These are phyloP conservation scores for Ianthella basta DNA, from an alignment of 37 sponge, comb jelly and placozoan species.

Conservation along the genomic window DNA sequence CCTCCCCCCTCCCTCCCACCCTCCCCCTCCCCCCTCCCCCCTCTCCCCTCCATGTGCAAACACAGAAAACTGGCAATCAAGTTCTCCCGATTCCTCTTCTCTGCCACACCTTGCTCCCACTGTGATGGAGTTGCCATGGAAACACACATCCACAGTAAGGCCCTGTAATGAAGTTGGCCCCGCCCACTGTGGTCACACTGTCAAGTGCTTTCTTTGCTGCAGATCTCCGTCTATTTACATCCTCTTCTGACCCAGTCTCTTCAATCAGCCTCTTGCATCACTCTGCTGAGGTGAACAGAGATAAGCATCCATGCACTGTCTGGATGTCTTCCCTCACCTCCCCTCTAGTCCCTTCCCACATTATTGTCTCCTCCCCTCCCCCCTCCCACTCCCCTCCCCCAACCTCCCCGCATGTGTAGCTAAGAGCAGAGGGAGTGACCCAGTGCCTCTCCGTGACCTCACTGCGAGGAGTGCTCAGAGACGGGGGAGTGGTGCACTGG, in stretches of 20 bases:
- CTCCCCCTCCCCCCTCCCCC: not conserved
- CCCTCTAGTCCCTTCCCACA: not conserved
- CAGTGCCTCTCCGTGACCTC: not conserved
- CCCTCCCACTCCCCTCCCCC: not conserved
- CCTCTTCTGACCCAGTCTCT: not conserved
- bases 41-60: not conserved
- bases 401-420: not conserved
- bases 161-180: not conserved
- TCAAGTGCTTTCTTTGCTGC: not conserved
- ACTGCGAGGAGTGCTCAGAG: not conserved
- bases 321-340: not conserved
- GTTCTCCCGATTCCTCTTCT: not conserved
- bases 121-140: conserved; percentile 25
- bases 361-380: not conserved
- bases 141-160: not conserved
- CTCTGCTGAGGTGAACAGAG: conserved; percentile 4
- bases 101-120: not conserved
- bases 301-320: not conserved
- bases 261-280: not conserved
- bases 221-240: not conserved
- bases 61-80: not conserved
- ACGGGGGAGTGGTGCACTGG: not conserved
- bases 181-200: not conserved
- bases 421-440: not conserved
- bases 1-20: not conserved